phyloP scores from a whole-genome alignment of 2,113 vertebrate genomes.

The Callopanchax toddi region DNA sequence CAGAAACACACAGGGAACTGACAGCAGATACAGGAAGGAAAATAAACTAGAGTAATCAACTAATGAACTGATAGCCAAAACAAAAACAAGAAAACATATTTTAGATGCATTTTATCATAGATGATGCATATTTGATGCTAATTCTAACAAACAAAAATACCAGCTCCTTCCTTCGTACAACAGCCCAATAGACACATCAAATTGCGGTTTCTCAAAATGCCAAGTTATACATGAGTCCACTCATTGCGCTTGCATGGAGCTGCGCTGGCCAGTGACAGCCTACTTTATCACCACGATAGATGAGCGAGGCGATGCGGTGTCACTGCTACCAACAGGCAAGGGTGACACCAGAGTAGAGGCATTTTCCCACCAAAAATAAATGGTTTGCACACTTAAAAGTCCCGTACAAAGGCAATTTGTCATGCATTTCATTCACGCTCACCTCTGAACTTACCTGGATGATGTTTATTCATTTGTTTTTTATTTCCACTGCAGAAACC shows the following conservation, averaged over 20 bases:
- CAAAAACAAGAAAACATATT: neutral
- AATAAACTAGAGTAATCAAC: too few relatives aligned
- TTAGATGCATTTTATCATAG: neutral
- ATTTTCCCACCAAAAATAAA: slow-evolving; percentile 42
- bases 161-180: slow-evolving; percentile 4
- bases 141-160: slow-evolving; percentile 22
- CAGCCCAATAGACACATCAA: slow-evolving; percentile 55
- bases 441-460: neutral
- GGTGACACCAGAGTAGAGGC: slow-evolving; percentile 25
- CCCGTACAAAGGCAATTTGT: slow-evolving; percentile 14
- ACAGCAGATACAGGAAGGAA: too few relatives aligned
- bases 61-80: neutral
- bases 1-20: too few relatives aligned
- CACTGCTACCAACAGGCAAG: slow-evolving; percentile 32
- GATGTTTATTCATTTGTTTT: neutral
- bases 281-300: slow-evolving; percentile 66
- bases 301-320: slow-evolving; percentile 46
- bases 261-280: slow-evolving; percentile 42
- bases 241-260: slow-evolving; percentile 50
- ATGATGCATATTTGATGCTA: slow-evolving; percentile 16
- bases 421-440: slow-evolving; percentile 25
- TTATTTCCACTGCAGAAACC: too few relatives aligned
- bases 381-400: slow-evolving; percentile 27
- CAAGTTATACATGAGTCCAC: slow-evolving; percentile 49
- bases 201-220: slow-evolving; percentile 53